Conservation (phyloP, 2,113 vertebrate species). For the Jacana jacana region DNA sequence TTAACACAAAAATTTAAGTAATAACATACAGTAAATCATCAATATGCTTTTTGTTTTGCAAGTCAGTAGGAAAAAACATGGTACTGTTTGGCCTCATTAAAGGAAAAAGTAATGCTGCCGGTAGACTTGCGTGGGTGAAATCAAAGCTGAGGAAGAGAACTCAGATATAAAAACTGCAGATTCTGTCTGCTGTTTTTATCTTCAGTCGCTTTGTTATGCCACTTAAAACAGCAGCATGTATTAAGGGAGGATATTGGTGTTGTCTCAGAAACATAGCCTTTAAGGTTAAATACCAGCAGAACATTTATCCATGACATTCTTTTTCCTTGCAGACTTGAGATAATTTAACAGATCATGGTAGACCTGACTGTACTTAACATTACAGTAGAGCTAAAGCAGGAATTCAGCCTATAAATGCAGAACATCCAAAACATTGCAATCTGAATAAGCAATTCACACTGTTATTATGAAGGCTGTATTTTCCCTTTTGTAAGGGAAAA, state of each 20-base stretch:
- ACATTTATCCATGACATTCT: background rate
- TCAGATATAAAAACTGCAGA: background rate
- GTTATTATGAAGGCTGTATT: background rate
- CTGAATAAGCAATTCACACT: background rate
- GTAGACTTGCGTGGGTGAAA: background rate
- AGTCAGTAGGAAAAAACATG: background rate
- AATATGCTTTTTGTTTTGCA: background rate
- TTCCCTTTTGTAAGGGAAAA: background rate
- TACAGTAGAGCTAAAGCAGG: background rate
- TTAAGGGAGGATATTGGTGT: background rate
- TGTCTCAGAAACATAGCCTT: slow-evolving; percentile 5
- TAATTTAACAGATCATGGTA: background rate
- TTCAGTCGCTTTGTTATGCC: background rate
- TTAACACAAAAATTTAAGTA: background rate
- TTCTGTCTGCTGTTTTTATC: slow-evolving; percentile 31
- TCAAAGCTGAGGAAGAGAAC: background rate
- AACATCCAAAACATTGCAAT: background rate
- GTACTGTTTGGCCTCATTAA: background rate
- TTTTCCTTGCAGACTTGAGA: background rate
- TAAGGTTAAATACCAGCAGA: slow-evolving; percentile 20
- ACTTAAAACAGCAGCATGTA: background rate
- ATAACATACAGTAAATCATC: background rate
- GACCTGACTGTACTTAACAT: background rate
- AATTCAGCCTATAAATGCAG: background rate
- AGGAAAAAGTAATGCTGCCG: background rate